Evolutionary conservation across 2,888 invertebrate genomes (phyloP).

Genomic region (Euphydryas editha): DNA sequence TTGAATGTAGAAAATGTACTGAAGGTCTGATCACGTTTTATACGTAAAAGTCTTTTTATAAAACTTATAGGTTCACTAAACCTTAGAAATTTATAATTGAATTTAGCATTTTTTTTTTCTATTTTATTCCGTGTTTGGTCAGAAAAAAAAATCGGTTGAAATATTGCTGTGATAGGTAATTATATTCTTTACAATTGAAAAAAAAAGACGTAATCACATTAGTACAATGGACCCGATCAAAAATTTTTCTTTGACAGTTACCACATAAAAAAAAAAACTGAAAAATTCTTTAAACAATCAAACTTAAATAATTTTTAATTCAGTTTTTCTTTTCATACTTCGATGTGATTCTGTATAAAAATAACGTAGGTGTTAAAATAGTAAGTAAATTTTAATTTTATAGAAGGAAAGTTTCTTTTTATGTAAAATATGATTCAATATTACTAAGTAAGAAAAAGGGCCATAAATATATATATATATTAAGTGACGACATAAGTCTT

Average conservation of each 20-base stretch:
- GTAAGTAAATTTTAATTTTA: slow-evolving; percentile 23
- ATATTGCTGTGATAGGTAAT: not conserved
- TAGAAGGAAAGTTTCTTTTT: slow-evolving; percentile 2
- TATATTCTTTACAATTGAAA: too few relatives aligned
- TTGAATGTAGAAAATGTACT: too few relatives aligned
- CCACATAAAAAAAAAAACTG: not conserved
- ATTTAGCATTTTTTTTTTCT: not conserved
- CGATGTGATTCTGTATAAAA: slow-evolving; percentile 17
- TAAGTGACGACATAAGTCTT: not conserved
- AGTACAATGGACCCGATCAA: slow-evolving; percentile 9
- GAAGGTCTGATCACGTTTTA: too few relatives aligned
- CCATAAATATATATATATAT: not conserved
- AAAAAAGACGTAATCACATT: not conserved
- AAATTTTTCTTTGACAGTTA: slow-evolving; percentile 5
- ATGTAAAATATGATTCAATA: slow-evolving; percentile 8
- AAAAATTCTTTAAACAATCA: too few relatives aligned
- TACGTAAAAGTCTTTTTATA: too few relatives aligned
- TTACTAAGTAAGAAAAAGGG: not conserved
- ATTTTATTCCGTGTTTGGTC: not conserved
- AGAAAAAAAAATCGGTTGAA: not conserved
- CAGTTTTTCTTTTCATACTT: not conserved
- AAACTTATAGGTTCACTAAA: too few relatives aligned
- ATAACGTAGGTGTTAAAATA: slow-evolving; percentile 24
- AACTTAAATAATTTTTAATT: not conserved
- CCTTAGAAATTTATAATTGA: too few relatives aligned